Conservation (phyloP, 2,888 invertebrate species). For the Hetaerina titia region DNA sequence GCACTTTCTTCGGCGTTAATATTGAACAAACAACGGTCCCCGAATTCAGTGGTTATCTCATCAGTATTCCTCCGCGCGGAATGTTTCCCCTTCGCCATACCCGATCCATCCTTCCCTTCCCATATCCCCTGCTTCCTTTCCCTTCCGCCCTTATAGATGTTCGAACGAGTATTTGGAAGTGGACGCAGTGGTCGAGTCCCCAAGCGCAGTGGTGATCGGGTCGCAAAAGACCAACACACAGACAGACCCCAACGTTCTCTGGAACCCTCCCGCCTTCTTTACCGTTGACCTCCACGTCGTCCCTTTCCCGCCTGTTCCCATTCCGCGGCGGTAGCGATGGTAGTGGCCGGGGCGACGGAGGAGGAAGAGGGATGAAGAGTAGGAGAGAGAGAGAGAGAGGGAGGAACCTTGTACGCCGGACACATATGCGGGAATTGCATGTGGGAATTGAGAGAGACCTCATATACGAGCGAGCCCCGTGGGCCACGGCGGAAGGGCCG, state of each 20-base stretch:
- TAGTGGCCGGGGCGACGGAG: not conserved
- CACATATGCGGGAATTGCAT: slow-evolving; percentile 1
- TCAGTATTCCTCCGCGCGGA: too few relatives aligned
- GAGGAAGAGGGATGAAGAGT: too few relatives aligned
- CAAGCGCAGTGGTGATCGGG: not conserved
- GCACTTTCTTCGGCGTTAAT: too few relatives aligned
- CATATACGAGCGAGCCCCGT: not conserved
- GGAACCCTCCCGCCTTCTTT: not conserved
- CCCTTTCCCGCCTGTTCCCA: not conserved
- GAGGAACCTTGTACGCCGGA: not conserved
- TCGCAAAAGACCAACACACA: not conserved
- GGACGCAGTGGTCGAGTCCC: not conserved
- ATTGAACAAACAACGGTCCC: too few relatives aligned
- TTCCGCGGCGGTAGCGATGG: not conserved
- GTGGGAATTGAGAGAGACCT: not conserved
- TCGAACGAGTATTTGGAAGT: not conserved
- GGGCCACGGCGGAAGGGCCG: not conserved
- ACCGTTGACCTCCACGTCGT: too few relatives aligned
- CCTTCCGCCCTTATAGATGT: not conserved
- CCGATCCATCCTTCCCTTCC: not conserved
- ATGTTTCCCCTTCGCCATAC: too few relatives aligned
- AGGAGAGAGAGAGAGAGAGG: too few relatives aligned
- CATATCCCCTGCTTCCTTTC: not conserved
- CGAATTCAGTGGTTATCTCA: too few relatives aligned
- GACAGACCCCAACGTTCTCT: not conserved